These are phyloP conservation scores for Akabosia matsudoensis DNA, from an alignment of 1,140 invertebrate species.

Conservation along the genomic window DNA sequence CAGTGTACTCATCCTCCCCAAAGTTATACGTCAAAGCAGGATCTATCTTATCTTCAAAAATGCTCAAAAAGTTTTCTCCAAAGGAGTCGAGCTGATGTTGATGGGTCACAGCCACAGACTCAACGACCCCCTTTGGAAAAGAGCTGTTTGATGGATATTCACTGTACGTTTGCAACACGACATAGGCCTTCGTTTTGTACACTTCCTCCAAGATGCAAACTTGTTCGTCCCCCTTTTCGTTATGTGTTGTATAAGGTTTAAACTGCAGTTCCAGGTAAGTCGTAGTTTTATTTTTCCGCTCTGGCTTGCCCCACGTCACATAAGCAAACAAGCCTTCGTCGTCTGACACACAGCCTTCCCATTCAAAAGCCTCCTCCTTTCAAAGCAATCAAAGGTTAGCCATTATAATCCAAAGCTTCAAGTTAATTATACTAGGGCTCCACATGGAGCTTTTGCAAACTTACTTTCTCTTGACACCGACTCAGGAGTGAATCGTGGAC, in stretches of 20 bases:
- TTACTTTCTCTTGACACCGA: not conserved
- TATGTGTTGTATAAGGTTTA: not conserved
- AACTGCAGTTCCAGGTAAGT: conserved; percentile 13
- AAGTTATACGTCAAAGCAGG: not conserved
- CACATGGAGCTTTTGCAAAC: too few species aligned
- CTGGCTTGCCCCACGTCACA: not conserved
- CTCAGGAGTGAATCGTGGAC: not conserved
- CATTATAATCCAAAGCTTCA: not conserved
- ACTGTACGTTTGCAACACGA: not conserved
- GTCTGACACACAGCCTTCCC: not conserved
- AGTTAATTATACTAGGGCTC: not conserved
- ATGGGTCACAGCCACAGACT: not conserved
- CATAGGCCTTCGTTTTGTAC: not conserved
- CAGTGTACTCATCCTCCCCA: not conserved
- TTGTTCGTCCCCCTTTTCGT: not conserved
- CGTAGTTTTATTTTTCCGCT: not conserved
- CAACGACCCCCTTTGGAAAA: not conserved
- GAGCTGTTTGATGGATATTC: not conserved
- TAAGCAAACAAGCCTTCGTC: not conserved
- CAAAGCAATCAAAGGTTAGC: not conserved
- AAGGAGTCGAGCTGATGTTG: conserved; percentile 11
- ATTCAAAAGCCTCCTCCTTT: not conserved
- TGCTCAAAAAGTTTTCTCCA: conserved; percentile 1
- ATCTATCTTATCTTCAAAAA: conserved; percentile 20
- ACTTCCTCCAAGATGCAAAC: conserved; percentile 16